A percentile compares a stretch with the other conserved stretches of the same genome.
Conservation (phyloP, 2,113 vertebrate genomes). For the Vombatus ursinus region DNA sequence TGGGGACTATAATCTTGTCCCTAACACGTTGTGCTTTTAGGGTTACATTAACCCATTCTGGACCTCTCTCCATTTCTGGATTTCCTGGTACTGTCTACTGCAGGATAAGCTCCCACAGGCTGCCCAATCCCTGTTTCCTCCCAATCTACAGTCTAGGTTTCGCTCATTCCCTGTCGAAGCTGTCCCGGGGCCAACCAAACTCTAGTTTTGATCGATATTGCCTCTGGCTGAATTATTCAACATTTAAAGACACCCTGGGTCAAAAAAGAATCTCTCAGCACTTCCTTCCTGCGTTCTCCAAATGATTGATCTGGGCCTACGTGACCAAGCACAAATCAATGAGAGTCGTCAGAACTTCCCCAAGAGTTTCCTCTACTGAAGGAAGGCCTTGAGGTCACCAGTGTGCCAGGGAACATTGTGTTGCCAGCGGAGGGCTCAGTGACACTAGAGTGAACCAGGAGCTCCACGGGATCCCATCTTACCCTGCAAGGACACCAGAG, state of each 20-base stretch:
- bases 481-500: not conserved
- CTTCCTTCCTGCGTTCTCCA: constrained; percentile 39
- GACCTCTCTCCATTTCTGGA: not conserved
- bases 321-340: constrained; percentile 60
- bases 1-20: not conserved
- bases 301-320: constrained; percentile 57
- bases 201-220: not conserved
- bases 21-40: not conserved
- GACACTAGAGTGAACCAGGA: not conserved
- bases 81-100: not conserved
- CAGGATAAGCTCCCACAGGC: not conserved
- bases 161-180: not conserved
- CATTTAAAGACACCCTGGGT: constrained; percentile 37
- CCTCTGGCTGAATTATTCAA: constrained; percentile 35
- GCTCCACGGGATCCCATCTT: not conserved
- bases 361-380: not conserved
- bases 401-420: not conserved
- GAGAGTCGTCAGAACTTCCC: constrained; percentile 43
- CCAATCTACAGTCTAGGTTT: not conserved
- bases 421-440: not conserved
- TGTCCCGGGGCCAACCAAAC: not conserved
- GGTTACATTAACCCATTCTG: not conserved
- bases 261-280: not conserved
- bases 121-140: not conserved
- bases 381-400: not conserved